Conservation (phyloP, 2,888 invertebrate species). For the Melipona beecheii region DNA sequence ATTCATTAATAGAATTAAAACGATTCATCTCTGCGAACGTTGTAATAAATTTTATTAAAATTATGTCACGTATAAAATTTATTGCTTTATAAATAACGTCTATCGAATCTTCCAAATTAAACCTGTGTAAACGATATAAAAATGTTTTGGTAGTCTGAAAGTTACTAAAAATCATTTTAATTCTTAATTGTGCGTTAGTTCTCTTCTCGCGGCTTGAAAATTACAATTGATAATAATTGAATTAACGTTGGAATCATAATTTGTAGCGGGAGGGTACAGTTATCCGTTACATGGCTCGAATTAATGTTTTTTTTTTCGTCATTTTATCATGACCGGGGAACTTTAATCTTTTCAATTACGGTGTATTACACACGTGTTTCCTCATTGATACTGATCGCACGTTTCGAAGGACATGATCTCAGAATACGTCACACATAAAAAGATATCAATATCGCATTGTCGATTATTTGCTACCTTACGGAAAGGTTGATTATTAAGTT, state of each 20-base stretch:
- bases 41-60: too few species aligned
- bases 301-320: neutral
- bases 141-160: too few species aligned
- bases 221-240: neutral
- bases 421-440: neutral
- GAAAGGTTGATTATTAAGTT: neutral
- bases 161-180: too few species aligned
- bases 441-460: too few species aligned
- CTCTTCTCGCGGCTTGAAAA: neutral
- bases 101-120: too few species aligned
- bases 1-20: neutral
- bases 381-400: neutral
- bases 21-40: neutral
- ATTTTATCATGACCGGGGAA: too few species aligned
- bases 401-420: neutral
- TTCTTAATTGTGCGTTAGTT: neutral
- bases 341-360: neutral
- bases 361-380: neutral
- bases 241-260: neutral
- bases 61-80: too few species aligned
- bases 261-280: neutral
- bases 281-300: neutral
- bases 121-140: too few species aligned
- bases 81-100: too few species aligned
- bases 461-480: neutral